These are phyloP conservation scores for Silurus asotus DNA, from an alignment of 2,113 vertebrate genomes.

Conservation along the genomic window DNA sequence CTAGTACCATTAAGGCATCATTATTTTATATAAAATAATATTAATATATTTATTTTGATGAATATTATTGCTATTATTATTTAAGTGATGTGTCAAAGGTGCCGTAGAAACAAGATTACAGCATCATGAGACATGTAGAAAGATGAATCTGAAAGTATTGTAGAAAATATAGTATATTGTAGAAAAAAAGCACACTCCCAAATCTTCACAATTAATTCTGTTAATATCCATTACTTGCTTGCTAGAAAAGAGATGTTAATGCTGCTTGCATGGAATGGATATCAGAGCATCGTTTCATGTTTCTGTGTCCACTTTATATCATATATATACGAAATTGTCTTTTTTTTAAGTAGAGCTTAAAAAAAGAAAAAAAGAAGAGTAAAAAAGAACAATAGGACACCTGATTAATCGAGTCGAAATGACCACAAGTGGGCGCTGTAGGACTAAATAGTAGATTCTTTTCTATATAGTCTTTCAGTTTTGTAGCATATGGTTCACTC, in stretches of 20 bases:
- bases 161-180: neutral
- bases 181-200: neutral
- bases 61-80: neutral
- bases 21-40: too few species aligned
- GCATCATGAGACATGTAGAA: neutral
- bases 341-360: neutral
- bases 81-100: neutral
- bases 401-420: neutral
- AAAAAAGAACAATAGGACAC: neutral
- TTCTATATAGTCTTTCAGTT: neutral
- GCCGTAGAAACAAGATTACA: constrained; percentile 46
- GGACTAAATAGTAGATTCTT: neutral
- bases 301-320: neutral
- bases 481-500: neutral
- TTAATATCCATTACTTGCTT: too few species aligned
- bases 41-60: too few species aligned
- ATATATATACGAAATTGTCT: neutral
- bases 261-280: neutral
- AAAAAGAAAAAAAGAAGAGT: neutral
- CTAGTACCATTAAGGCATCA: neutral
- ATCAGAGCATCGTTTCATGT: neutral
- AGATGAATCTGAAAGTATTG: neutral
- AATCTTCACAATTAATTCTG: neutral
- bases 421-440: constrained; percentile 30
- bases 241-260: neutral